Evolutionary conservation across 2,888 invertebrate genomes (phyloP), one percentile per base, ranked within the genome.

Genomic region (Tinea semifulvella): DNA sequence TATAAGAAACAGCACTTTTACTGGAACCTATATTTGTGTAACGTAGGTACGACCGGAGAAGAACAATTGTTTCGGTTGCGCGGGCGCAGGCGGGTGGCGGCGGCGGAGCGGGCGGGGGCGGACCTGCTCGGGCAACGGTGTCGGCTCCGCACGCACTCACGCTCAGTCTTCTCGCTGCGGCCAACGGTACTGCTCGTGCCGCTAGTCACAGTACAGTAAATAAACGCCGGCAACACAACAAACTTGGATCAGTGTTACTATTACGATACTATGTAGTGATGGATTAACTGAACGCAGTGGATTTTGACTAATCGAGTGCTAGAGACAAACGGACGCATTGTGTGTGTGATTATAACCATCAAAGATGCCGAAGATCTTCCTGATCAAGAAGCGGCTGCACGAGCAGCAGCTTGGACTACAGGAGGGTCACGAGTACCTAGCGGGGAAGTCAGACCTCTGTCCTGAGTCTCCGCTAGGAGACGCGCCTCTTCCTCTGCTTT

Each of bases 341-440:
- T 72, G 79, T 80, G 79, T 73, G 77, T 80, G 79, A 61, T 59
- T 48, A 52, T 50, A 61, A 65, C 61, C 57, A 54, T 52, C 52
- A 60, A 80, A 80, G 63, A 94, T 94, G 94, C 94, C 94, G 85
- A 94, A 94, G 85, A 94, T 94, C 77, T 94, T 94, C 81, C 80
- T 93, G 60, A 92, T 94, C 62, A 94, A 94, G 82, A 91, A 94
- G 74, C 88, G 94, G 68, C 85, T 94, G 84, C 92, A 92, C 60
- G 92, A 93, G 88, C 94, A 94, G 85, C 94, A 94, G 79, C 85
- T 91, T 63, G 85, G 90, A 60, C 79, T 94, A 67, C 82, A 90
- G 73, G 93, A 93, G 72, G 87, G 90, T 52, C 92, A 92, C 75
- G 92, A 92, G 74, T 84, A 90, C 58, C 83, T 86, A 48, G 79